These are phyloP conservation scores for Pyralis farinalis DNA, from an alignment of 2,888 invertebrate genomes.

Conservation along the genomic window DNA sequence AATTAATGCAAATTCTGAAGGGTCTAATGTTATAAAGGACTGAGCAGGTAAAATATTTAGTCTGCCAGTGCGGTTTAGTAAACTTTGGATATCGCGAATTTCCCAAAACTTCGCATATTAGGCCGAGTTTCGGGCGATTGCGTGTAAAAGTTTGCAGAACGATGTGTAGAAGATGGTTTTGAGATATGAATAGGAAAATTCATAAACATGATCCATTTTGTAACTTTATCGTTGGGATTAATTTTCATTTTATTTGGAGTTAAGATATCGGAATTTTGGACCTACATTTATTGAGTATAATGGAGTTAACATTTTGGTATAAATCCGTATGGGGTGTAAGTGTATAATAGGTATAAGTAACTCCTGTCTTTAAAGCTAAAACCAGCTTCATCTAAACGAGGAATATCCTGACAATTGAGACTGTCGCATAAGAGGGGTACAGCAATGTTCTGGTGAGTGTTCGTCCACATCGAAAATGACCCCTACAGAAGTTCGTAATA, in stretches of 20 bases:
- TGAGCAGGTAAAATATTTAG: constrained; percentile 56
- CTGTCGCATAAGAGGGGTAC: no score
- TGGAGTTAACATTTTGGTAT: no score
- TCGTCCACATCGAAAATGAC: no score
- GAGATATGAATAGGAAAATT: constrained; percentile 10
- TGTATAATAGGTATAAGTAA: no score
- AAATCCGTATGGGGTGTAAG: no score
- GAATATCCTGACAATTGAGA: no score
- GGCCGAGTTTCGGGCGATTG: constrained; percentile 20
- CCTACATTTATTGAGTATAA: no score
- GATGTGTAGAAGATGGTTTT: constrained; percentile 8
- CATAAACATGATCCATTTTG: constrained; percentile 2
- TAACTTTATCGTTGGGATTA: constrained; percentile 5
- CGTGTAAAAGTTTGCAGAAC: constrained; percentile 16
- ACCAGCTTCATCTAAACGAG: no score
- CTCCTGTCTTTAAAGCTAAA: no score
- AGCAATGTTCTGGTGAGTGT: no score
- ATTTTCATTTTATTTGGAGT: constrained; percentile 5
- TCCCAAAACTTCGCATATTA: constrained; percentile 22
- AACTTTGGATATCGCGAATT: constrained; percentile 33
- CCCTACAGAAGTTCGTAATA: no score
- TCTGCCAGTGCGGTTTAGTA: constrained; percentile 31
- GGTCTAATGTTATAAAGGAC: constrained; percentile 49
- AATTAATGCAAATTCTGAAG: constrained; percentile 67
- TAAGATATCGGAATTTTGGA: not conserved